These are phyloP conservation scores for Drosophila trichaetosa DNA, from an alignment of 2,888 invertebrate genomes.

Conservation along the genomic window DNA sequence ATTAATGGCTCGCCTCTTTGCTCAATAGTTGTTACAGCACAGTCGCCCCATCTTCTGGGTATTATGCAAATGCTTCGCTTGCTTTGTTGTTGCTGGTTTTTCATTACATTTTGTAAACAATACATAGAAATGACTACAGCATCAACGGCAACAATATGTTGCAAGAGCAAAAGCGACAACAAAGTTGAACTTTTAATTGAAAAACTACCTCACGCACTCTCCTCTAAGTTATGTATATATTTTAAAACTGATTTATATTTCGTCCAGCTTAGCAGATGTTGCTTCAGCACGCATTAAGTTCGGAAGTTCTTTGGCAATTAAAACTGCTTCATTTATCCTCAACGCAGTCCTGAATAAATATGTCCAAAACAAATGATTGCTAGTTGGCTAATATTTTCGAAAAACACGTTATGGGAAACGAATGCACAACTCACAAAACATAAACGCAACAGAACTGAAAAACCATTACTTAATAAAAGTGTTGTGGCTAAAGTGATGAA, in stretches of 20 bases:
- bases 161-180: constrained; percentile 11
- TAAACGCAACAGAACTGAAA: constrained; percentile 2
- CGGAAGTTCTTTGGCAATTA: not conserved
- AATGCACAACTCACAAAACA: constrained; percentile 5
- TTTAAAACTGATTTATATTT: constrained; percentile 40
- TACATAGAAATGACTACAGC: constrained; percentile 14
- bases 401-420: constrained; percentile 7
- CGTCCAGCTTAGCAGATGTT: not conserved
- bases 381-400: constrained; percentile 46
- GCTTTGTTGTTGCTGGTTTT: constrained; percentile 55
- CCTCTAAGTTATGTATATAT: constrained; percentile 14
- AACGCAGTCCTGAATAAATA: constrained; percentile 18
- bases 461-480: not conserved
- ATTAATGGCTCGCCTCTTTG: constrained; percentile 47
- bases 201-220: constrained; percentile 55
- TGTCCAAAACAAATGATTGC: constrained; percentile 22
- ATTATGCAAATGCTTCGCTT: constrained; percentile 62
- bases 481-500: not conserved
- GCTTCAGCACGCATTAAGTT: not conserved
- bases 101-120: constrained; percentile 64
- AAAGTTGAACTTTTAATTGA: constrained; percentile 66
- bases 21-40: constrained; percentile 15
- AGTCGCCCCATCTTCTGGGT: constrained; percentile 26
- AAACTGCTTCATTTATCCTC: not conserved
- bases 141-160: constrained; percentile 40